Evolutionary conservation across 1,140 invertebrate species (phyloP).

Genomic region (Rhagoletis zephyria): DNA sequence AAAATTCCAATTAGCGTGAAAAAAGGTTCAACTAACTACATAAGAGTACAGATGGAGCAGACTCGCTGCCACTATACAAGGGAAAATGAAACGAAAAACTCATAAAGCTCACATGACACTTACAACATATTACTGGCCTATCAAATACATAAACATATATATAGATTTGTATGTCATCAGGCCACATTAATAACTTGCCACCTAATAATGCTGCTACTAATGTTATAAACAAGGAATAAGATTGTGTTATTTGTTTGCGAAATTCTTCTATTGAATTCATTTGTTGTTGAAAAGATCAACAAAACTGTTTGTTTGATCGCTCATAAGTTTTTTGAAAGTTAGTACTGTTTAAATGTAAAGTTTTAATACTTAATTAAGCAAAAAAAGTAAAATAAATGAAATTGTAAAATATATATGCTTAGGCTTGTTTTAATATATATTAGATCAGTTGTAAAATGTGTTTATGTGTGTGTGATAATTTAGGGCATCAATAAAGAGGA

Average conservation of each 20-base stretch:
- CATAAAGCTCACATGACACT: too few species aligned
- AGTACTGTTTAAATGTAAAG: not conserved
- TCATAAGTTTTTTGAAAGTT: not conserved
- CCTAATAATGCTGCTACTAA: too few species aligned
- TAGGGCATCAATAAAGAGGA: not conserved
- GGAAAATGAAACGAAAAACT: too few species aligned
- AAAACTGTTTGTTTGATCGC: slow-evolving; percentile 13
- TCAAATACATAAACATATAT: too few species aligned
- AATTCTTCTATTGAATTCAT: not conserved
- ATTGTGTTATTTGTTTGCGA: slow-evolving; percentile 37
- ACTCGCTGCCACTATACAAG: too few species aligned
- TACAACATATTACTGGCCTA: too few species aligned
- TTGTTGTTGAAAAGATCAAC: not conserved
- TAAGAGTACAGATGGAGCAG: too few species aligned
- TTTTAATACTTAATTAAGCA: not conserved
- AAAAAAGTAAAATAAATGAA: not conserved
- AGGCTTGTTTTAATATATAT: not conserved
- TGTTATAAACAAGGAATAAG: not conserved
- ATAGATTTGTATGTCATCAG: too few species aligned
- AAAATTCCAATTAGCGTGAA: not conserved
- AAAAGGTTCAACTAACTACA: too few species aligned
- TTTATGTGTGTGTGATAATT: slow-evolving; percentile 22
- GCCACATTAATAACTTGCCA: too few species aligned
- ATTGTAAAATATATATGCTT: not conserved
- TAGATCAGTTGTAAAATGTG: not conserved